These are phyloP conservation scores for Perca flavescens DNA, from an alignment of 2,113 vertebrate genomes.

Conservation along the genomic window DNA sequence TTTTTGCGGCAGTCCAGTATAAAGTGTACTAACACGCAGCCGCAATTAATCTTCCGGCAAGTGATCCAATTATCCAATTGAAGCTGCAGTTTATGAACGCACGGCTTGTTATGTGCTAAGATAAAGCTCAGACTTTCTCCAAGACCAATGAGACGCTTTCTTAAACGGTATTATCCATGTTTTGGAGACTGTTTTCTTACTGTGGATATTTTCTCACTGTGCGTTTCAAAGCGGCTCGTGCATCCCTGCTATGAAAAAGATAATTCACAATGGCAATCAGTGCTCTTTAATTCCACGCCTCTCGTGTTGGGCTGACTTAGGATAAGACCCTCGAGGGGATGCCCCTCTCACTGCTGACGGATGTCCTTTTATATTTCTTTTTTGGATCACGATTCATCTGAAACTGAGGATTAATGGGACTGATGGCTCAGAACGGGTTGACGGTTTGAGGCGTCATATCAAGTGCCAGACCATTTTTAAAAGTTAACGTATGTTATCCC, in stretches of 20 bases:
- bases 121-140: conserved; percentile 67
- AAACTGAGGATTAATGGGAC: conserved; percentile 53
- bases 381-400: conserved; percentile 52
- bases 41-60: conserved; percentile 74
- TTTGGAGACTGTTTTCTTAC: conserved; percentile 59
- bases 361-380: conserved; percentile 39
- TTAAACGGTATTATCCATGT: conserved; percentile 71
- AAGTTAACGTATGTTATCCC: conserved; percentile 37
- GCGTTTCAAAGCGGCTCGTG: conserved; percentile 55
- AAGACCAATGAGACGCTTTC: conserved; percentile 47
- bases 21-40: conserved; percentile 53
- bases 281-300: conserved; percentile 64
- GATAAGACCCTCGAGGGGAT: conserved; percentile 60
- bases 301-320: conserved; percentile 62
- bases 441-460: conserved; percentile 38
- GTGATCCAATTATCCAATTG: conserved; percentile 79
- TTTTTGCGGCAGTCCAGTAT: conserved; percentile 42
- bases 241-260: conserved; percentile 60
- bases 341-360: conserved; percentile 30
- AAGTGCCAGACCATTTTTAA: conserved; percentile 36
- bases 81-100: conserved; percentile 68
- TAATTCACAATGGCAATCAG: conserved; percentile 67
- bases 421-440: conserved; percentile 19
- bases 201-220: conserved; percentile 53
- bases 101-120: conserved; percentile 61